These are phyloP conservation scores for Osmerus mordax DNA, from an alignment of 2,113 vertebrate genomes.

Conservation along the genomic window DNA sequence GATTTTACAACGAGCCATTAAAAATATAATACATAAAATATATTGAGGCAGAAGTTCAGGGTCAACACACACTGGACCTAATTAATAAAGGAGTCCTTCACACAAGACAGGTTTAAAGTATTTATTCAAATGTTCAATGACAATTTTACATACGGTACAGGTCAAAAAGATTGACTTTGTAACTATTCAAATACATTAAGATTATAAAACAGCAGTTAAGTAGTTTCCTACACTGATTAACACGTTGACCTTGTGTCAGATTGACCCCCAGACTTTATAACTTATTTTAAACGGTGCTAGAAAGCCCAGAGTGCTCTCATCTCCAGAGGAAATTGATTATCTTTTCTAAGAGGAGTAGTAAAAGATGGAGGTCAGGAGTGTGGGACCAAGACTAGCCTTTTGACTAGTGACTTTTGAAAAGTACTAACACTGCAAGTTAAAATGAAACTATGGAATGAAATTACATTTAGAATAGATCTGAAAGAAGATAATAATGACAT, in stretches of 20 bases:
- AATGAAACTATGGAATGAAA: too few relatives aligned
- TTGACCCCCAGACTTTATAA: conserved; percentile 1
- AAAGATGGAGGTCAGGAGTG: background rate
- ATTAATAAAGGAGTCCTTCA: background rate
- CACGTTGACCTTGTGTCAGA: too few relatives aligned
- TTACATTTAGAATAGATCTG: too few relatives aligned
- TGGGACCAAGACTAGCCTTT: background rate
- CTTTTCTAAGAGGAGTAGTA: background rate
- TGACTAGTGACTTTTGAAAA: background rate
- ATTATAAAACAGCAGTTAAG: too few relatives aligned
- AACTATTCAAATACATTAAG: too few relatives aligned
- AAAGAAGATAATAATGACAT: too few relatives aligned
- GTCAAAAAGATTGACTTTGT: too few relatives aligned
- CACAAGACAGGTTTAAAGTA: background rate
- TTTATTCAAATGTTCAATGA: background rate
- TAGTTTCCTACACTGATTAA: too few relatives aligned
- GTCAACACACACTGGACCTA: background rate
- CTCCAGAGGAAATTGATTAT: background rate
- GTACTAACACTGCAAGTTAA: background rate
- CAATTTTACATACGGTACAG: background rate
- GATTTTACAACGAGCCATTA: background rate
- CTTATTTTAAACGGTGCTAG: background rate
- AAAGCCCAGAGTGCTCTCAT: background rate
- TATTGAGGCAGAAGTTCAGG: background rate
- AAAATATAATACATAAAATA: background rate